phyloP scores from a whole-genome alignment of 2,888 invertebrate species.

The Merodon equestris region DNA sequence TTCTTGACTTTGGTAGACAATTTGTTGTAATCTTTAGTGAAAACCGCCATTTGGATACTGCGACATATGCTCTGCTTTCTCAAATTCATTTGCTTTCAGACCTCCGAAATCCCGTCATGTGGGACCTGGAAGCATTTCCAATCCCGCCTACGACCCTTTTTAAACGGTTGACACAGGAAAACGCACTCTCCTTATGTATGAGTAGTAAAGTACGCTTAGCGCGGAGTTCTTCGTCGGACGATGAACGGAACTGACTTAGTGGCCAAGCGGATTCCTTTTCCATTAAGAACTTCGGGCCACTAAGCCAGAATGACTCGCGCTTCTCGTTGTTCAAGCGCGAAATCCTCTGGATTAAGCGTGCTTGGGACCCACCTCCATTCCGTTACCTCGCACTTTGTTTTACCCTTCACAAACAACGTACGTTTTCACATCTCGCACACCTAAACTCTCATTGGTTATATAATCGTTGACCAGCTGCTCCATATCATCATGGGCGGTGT shows the following conservation, averaged over 20 bases:
- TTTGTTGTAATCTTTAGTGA: too few relatives aligned
- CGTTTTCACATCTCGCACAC: conserved; percentile 1
- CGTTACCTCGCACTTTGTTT: conserved; percentile 11
- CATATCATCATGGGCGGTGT: too few relatives aligned
- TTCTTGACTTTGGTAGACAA: background rate
- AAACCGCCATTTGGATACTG: too few relatives aligned
- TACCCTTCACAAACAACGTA: conserved; percentile 11
- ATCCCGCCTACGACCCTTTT: conserved; percentile 16
- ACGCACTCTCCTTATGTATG: too few relatives aligned
- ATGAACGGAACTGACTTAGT: background rate
- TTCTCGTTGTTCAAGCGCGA: too few relatives aligned
- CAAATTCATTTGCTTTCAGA: conserved; percentile 22
- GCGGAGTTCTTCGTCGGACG: conserved; percentile 29
- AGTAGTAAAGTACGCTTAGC: conserved; percentile 12
- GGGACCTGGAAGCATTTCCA: too few relatives aligned
- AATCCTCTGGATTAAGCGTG: too few relatives aligned
- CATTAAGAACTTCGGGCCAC: conserved; percentile 6
- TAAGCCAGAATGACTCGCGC: too few relatives aligned
- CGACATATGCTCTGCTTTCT: conserved; percentile 23
- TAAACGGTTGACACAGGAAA: too few relatives aligned
- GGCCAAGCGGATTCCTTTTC: conserved; percentile 6
- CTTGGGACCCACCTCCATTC: conserved; percentile 55
- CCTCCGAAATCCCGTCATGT: too few relatives aligned
- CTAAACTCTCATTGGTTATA: conserved; percentile 6
- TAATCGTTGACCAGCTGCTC: background rate